Percentiles rank a stretch among this genome's conserved stretches.
Evolutionary conservation across 2,113 vertebrate genomes (phyloP).

Genomic region (Percina caprodes): DNA sequence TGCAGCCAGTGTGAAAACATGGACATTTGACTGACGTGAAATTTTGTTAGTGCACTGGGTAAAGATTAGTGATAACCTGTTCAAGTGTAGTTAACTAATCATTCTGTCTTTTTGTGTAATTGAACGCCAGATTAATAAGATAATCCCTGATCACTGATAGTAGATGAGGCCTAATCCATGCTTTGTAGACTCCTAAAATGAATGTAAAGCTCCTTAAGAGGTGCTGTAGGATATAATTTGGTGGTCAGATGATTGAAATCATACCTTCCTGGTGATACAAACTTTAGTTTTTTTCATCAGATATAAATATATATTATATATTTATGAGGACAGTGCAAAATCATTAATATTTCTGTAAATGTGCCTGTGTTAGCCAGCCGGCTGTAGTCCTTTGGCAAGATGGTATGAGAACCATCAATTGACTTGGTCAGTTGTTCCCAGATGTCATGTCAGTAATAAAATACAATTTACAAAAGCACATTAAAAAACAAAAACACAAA

Average conservation of each 20-base stretch:
- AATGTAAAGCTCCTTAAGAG: conserved; percentile 38
- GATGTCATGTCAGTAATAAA: no score
- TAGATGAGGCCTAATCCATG: conserved; percentile 46
- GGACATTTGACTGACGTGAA: conserved; percentile 57
- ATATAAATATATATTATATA: no score
- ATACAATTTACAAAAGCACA: no score
- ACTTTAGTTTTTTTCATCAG: no score
- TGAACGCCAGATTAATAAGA: conserved; percentile 51
- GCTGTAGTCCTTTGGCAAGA: no score
- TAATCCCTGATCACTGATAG: conserved; percentile 51
- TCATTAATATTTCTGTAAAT: no score
- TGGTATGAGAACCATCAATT: no score
- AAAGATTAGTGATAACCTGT: conserved; percentile 35
- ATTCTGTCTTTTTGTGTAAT: conserved; percentile 55
- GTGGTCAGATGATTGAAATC: conserved; percentile 6
- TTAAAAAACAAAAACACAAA: no score
- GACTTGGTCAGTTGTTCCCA: no score
- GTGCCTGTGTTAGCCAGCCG: no score
- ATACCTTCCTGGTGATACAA: no score
- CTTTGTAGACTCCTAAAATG: conserved; percentile 44
- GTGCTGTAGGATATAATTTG: conserved; percentile 35
- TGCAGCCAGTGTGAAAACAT: conserved; percentile 58
- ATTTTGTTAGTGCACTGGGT: conserved; percentile 5
- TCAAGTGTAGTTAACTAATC: conserved; percentile 59
- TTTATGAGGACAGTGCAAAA: no score